Base-by-base conservation (phyloP, 1,140 invertebrate species). In the Ceratosolen fusciceps region DNA sequence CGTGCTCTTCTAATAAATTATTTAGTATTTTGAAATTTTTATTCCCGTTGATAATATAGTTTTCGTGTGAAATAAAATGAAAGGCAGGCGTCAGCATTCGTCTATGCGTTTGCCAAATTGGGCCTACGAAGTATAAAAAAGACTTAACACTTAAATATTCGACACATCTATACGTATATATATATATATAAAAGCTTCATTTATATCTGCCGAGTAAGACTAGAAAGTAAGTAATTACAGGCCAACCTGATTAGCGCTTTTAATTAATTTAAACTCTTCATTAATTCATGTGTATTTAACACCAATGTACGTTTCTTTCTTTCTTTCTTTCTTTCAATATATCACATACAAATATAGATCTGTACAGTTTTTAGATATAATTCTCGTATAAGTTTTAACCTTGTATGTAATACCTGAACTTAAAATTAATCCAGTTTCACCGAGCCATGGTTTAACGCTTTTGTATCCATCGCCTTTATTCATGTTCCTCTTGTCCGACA, bases 81-180 rank as follows among this genome's bases (percentile, higher is more conserved):
- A 98, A 98, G 0, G 96, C 93, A 16, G 97, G 97, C 2, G 96
- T 95, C 10, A 98, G 90, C 70, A 97, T 91, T 88, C 96, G 96
- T 29, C 97, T 91, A n/a, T 95, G 90, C 16, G 89, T 89, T 60
- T 93, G 92, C 97, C 97, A 98, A 86, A 96, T 95, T 34, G 88
- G 82, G 62, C 94, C 94, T 92, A 68, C 39, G 82, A 26, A 70
- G 5, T 12, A 12, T 7, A 43, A 43, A 12, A 43, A 43, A 43
- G 12, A 43, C 5, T 7, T 43, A 43, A 43, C 12, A 43, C 12
- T 43, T 12, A 43, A 43, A 43, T 12, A 43, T 12, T n/a, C n/a
- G n/a, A n/a, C n/a, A n/a, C n/a, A n/a, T n/a, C 5, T 12, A 12
- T 12, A 12, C 39, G 39, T 12, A 12, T 12, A 43, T 43, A 56